These are phyloP conservation scores for Myocastor coypus DNA, from an alignment of 2,113 vertebrate species.

Conservation along the genomic window DNA sequence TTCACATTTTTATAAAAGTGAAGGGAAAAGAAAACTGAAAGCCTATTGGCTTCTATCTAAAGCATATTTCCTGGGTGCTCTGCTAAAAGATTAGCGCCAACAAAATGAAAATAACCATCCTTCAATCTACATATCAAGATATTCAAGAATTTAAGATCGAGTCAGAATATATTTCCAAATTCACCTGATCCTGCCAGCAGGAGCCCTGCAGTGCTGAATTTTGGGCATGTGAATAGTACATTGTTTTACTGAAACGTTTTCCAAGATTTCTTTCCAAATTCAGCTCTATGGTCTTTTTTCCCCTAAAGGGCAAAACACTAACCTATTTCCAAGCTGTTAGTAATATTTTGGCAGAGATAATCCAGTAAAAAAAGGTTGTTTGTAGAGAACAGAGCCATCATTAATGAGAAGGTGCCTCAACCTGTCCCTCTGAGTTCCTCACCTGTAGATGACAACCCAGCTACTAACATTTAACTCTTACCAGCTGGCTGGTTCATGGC, in stretches of 20 bases:
- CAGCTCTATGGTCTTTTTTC: constrained; percentile 65
- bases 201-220: constrained; percentile 47
- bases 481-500: constrained; percentile 38
- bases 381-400: constrained; percentile 22
- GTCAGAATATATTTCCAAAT: constrained; percentile 43
- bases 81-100: constrained; percentile 54
- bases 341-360: constrained; percentile 75
- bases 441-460: constrained; percentile 53
- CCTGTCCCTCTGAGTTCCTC: constrained; percentile 50
- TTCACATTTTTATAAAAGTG: constrained; percentile 16
- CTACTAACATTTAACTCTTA: constrained; percentile 43
- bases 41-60: background rate
- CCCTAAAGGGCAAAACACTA: constrained; percentile 76
- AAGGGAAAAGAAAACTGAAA: constrained; percentile 42
- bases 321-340: constrained; percentile 71
- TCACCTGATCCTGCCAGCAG: constrained; percentile 60
- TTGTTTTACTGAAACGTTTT: constrained; percentile 74
- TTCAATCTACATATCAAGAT: constrained; percentile 18
- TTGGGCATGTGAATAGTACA: constrained; percentile 61
- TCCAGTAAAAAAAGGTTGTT: constrained; percentile 59
- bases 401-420: background rate
- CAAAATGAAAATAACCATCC: constrained; percentile 61
- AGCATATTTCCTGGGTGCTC: background rate
- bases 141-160: constrained; percentile 56
- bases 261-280: constrained; percentile 76